Percentiles rank a stretch among this genome's conserved stretches.
Conservation (phyloP, 2,797 vertebrate genomes). For the Brachyalestes nurse region DNA sequence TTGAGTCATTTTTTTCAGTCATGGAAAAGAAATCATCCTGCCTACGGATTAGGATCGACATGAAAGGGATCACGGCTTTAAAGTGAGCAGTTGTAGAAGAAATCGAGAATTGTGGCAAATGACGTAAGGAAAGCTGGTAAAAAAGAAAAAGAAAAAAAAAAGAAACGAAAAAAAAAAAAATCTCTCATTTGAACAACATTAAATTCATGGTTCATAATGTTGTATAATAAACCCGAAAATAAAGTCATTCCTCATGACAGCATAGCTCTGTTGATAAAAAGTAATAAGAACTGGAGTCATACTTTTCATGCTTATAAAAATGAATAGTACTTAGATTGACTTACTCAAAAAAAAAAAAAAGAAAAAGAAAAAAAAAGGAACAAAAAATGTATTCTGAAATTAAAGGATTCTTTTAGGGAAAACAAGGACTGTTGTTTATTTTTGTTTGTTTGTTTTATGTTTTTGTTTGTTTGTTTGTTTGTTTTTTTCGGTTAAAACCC, state of each 20-base stretch:
- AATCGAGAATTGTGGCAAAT: conserved; percentile 31
- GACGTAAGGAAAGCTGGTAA: conserved; percentile 38
- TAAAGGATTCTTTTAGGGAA: conserved; percentile 51
- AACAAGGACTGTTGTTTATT: conserved; percentile 46
- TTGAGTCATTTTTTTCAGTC: conserved; percentile 48
- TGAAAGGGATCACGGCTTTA: conserved; percentile 33
- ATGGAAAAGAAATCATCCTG: conserved; percentile 45
- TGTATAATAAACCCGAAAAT: conserved; percentile 58
- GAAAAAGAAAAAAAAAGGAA: not conserved
- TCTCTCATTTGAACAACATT: conserved; percentile 49
- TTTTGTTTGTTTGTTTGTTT: not conserved
- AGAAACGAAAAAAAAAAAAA: conserved; percentile 1
- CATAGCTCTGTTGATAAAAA: conserved; percentile 47
- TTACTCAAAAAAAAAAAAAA: conserved; percentile 40
- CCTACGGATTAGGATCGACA: conserved; percentile 38
- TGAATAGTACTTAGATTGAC: conserved; percentile 56
- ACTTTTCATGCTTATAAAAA: conserved; percentile 52
- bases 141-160: no score
- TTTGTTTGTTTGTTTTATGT: conserved; percentile 17
- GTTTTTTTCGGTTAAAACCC: conserved; percentile 36
- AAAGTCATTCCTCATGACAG: conserved; percentile 55
- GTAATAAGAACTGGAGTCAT: conserved; percentile 58
- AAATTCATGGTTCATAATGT: conserved; percentile 56
- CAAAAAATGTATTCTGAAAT: conserved; percentile 52
- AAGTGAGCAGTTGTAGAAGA: conserved; percentile 32